Base-by-base conservation (phyloP, 92 coral and sea anemone genomes). In the Zoanthus sansibaricus region DNA sequence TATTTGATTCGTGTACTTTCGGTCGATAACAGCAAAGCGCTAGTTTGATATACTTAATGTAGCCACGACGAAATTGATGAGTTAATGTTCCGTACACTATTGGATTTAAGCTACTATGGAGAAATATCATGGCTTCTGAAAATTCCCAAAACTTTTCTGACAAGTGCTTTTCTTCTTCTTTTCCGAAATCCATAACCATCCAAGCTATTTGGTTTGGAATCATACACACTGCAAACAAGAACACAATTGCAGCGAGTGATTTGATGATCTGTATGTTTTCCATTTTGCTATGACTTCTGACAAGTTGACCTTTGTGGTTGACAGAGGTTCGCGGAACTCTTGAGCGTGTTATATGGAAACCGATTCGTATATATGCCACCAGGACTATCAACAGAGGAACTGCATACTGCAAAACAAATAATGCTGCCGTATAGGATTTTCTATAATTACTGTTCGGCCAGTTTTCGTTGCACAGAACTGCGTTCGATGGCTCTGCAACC, bases 171-270 rank as follows among this genome's bases (percentile, higher is more conserved):
- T 92, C 58, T 11, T 94, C 71, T 11, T 87, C 93, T n/a, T 93
- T 91, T 4, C 95, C 99, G 84, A 97, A 95, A 62, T 97, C 98
- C 72, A 86, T 76, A 83, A 95, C 70, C 87, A 97, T 88, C 99
- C 99, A 97, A 6, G 96, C 98, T 45, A 97, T 95, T 58, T 95
- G 93, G 69, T 95, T 95, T 14, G 98, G 98, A 74, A 97, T 75
- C 95, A 94, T 97, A 32, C 98, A 93, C 17, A 91, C 88, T 49
- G 96, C 92, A 75, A 97, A 97, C n/a, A 91, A 76, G 33, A 90
- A 66, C 48, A 94, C 95, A 18, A 97, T 94, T 15, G 94, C 92
- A 6, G 98, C 96, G 17, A 95, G 84, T 68, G 95, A 93, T 72
- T 94, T 88, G n/a, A 97, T 95, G 14, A 97, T 91, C 73, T 92